A percentile compares a stretch with the other conserved stretches of the same genome.
phyloP scores from a whole-genome alignment of 2,113 vertebrate species.

The Lophochroa leadbeateri region DNA sequence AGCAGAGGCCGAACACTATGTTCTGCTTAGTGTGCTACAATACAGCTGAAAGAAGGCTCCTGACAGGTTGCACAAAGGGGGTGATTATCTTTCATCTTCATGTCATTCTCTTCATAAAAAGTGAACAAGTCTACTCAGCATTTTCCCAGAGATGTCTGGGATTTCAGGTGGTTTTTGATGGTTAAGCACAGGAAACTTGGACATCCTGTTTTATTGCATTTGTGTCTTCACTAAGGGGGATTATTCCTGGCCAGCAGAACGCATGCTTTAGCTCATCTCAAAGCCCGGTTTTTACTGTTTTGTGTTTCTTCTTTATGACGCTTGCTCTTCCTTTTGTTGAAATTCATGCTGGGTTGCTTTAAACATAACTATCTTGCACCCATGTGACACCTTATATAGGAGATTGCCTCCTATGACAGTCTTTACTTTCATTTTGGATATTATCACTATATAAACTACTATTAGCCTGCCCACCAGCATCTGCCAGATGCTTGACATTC shows the following conservation, averaged over 20 bases:
- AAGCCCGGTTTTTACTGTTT: neutral
- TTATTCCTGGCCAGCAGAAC: neutral
- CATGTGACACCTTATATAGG: neutral
- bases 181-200: neutral
- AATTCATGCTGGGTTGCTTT: neutral
- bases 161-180: neutral
- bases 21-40: no score
- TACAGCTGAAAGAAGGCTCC: no score
- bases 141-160: neutral
- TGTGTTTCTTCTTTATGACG: neutral
- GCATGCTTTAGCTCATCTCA: neutral
- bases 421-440: neutral
- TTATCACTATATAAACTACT: neutral
- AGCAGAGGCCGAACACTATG: no score
- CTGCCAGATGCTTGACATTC: neutral
- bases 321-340: neutral
- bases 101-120: neutral
- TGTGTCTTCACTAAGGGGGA: neutral
- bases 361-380: neutral
- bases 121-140: neutral
- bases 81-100: neutral
- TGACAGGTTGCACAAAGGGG: no score
- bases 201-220: neutral
- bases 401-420: neutral
- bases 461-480: neutral